Evolutionary conservation across 2,888 invertebrate genomes (phyloP).

Genomic region (Agrochola macilenta): DNA sequence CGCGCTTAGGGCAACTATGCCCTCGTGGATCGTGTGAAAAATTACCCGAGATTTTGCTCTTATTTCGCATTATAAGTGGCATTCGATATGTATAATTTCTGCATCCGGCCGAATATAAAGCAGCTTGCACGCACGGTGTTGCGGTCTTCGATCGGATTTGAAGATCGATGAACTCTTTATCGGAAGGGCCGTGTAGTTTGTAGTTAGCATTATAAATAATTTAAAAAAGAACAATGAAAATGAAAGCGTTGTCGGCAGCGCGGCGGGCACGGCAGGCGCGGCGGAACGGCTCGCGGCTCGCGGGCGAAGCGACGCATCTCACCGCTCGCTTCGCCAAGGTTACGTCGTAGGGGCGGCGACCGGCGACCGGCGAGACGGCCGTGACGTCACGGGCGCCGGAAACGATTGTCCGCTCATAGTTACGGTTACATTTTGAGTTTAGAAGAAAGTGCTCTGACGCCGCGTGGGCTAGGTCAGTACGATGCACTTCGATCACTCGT

Average conservation of each 20-base stretch:
- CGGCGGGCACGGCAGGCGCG: slow-evolving; percentile 46
- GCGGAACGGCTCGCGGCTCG: slow-evolving; percentile 59
- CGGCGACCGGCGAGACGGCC: slow-evolving; percentile 86
- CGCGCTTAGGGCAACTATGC: slow-evolving; percentile 90
- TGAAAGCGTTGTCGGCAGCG: slow-evolving; percentile 76
- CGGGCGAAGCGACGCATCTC: slow-evolving; percentile 65
- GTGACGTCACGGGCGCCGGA: slow-evolving; percentile 90
- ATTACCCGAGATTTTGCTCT: slow-evolving; percentile 87
- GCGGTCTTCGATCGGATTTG: slow-evolving; percentile 61
- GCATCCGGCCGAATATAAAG: slow-evolving; percentile 82
- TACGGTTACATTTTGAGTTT: slow-evolving; percentile 90
- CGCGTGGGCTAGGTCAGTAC: slow-evolving; percentile 88
- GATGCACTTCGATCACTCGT: slow-evolving; percentile 59
- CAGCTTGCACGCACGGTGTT: slow-evolving; percentile 71
- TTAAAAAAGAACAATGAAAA: slow-evolving; percentile 82
- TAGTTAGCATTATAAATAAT: slow-evolving; percentile 71
- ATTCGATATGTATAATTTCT: slow-evolving; percentile 87
- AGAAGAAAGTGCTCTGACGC: slow-evolving; percentile 87
- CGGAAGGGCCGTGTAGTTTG: slow-evolving; percentile 59
- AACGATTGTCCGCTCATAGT: slow-evolving; percentile 89
- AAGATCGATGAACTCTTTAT: slow-evolving; percentile 66
- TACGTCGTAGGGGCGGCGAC: slow-evolving; percentile 87
- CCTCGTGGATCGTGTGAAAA: slow-evolving; percentile 89
- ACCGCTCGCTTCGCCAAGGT: slow-evolving; percentile 79
- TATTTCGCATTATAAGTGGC: slow-evolving; percentile 87